These are phyloP conservation scores for Pseudorhombus dupliciocellatus DNA, from an alignment of 2,113 vertebrate species.

Conservation along the genomic window DNA sequence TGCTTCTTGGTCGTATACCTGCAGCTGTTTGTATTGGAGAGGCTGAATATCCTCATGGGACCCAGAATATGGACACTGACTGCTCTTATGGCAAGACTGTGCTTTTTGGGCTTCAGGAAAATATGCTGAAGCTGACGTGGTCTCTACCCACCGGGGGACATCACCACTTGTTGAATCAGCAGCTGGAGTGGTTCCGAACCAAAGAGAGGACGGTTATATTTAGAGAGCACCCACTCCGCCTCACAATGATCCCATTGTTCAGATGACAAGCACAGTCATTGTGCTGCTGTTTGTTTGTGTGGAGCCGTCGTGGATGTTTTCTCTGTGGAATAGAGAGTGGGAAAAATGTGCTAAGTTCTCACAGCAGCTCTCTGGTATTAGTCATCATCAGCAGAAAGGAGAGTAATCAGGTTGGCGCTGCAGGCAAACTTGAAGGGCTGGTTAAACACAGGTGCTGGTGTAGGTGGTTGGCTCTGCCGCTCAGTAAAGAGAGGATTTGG, in stretches of 20 bases:
- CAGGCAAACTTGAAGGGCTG: conserved; percentile 34
- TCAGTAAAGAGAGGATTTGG: conserved; percentile 23
- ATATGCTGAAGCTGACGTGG: conserved; percentile 21
- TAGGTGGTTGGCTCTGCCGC: conserved; percentile 29
- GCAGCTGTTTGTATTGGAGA: conserved; percentile 2
- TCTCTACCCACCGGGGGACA: conserved; percentile 28
- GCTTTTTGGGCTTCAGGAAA: conserved; percentile 19
- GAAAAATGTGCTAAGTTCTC: conserved; percentile 22
- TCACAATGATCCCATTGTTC: conserved; percentile 31
- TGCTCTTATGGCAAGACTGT: conserved; percentile 16
- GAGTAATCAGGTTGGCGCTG: conserved; percentile 40
- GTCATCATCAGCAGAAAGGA: conserved; percentile 51
- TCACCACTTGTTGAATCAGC: conserved; percentile 50
- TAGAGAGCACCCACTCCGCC: conserved; percentile 8
- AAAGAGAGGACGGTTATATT: conserved; percentile 38
- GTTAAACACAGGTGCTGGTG: conserved; percentile 48
- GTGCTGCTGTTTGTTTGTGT: conserved; percentile 20
- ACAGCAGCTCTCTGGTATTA: conserved; percentile 40
- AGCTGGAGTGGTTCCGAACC: conserved; percentile 17
- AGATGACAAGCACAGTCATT: conserved; percentile 16
- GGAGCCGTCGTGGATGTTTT: conserved; percentile 32
- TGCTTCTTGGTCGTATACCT: conserved; percentile 3
- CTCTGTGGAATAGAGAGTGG: conserved; percentile 35
- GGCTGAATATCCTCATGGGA: conserved; percentile 18
- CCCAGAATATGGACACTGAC: conserved; percentile 25